Percentiles rank a stretch among this genome's conserved stretches.
phyloP scores from a whole-genome alignment of 2,888 invertebrate genomes.

The Macrosiphum euphorbiae region DNA sequence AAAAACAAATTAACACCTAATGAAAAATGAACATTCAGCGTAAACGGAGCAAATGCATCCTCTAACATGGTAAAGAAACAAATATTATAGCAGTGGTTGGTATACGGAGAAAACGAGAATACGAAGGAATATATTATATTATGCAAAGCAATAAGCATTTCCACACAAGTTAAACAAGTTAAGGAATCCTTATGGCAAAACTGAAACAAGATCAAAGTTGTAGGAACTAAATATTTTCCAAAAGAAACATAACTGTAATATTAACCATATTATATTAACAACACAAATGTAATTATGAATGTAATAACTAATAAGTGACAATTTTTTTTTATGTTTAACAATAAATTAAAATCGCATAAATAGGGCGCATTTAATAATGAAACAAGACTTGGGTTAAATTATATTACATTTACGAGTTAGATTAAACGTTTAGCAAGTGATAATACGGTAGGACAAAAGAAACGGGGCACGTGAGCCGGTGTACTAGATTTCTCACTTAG shows the following conservation, averaged over 20 bases:
- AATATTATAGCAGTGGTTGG: not conserved
- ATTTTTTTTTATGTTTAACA: not conserved
- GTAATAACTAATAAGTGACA: not conserved
- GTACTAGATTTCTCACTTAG: slow-evolving; percentile 33
- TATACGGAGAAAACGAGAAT: not conserved
- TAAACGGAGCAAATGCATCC: not conserved
- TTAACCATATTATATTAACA: not conserved
- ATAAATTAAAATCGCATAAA: not conserved
- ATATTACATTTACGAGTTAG: not conserved
- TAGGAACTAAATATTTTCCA: not conserved
- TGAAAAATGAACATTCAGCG: not conserved
- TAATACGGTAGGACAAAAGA: not conserved
- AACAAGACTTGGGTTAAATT: not conserved
- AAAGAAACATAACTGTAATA: not conserved
- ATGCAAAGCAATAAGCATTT: not conserved
- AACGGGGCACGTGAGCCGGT: not conserved
- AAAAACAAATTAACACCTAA: not conserved
- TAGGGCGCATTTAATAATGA: not conserved
- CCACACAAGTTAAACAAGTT: slow-evolving; percentile 11
- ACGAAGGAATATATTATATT: not conserved
- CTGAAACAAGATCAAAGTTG: not conserved
- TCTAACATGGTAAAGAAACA: not conserved
- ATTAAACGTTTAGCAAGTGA: not conserved
- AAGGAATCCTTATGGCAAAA: not conserved
- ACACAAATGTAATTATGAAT: not conserved